Conservation (phyloP, 2,888 invertebrate genomes). For the Drosophila buzzatii region DNA sequence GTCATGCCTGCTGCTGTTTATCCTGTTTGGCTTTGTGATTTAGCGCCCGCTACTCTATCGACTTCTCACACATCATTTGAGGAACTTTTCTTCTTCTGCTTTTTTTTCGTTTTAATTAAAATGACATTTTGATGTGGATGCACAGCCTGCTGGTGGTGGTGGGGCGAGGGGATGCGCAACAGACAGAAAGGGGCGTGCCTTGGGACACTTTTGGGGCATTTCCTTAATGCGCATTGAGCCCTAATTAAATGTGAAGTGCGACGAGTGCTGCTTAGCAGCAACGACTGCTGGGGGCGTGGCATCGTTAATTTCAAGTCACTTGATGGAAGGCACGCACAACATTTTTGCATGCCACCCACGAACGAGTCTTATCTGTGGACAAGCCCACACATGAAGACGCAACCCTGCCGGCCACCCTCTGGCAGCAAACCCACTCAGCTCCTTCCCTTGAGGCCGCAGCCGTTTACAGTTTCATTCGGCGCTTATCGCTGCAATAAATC, state of each 20-base stretch:
- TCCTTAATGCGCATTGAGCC: slow-evolving; percentile 73
- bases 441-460: slow-evolving; percentile 9
- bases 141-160: neutral
- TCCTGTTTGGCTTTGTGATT: slow-evolving; percentile 78
- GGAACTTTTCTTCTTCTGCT: slow-evolving; percentile 41
- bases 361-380: slow-evolving; percentile 55
- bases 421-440: neutral
- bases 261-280: slow-evolving; percentile 52
- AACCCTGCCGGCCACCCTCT: neutral
- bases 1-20: slow-evolving; percentile 32
- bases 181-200: slow-evolving; percentile 43
- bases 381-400: slow-evolving; percentile 64
- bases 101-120: slow-evolving; percentile 72
- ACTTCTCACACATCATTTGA: slow-evolving; percentile 79
- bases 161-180: neutral
- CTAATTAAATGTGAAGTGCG: slow-evolving; percentile 73
- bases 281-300: slow-evolving; percentile 33
- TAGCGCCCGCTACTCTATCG: slow-evolving; percentile 73
- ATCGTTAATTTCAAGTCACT: slow-evolving; percentile 52
- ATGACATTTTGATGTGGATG: slow-evolving; percentile 65
- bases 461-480: slow-evolving; percentile 51
- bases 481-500: slow-evolving; percentile 84
- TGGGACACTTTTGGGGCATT: slow-evolving; percentile 61
- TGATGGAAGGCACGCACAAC: slow-evolving; percentile 47
- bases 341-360: slow-evolving; percentile 65